Evolutionary conservation across 2,113 vertebrate species (phyloP), one percentile per base, ranked within the genome.

Genomic region (Vireo altiloquus): DNA sequence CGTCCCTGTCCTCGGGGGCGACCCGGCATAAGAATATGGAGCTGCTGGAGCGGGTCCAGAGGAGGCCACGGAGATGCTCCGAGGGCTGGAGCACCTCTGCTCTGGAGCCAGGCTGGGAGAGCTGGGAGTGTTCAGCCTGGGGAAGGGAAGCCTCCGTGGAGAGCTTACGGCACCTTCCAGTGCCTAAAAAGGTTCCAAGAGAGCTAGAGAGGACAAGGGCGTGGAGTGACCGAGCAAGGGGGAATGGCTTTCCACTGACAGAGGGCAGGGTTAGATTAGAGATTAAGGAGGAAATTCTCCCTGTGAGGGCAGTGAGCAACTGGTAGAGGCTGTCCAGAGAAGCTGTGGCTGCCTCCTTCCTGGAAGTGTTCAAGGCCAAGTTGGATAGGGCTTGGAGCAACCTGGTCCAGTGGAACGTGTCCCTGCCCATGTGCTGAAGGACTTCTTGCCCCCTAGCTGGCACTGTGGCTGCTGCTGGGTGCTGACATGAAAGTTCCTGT

Each of bases 401-500:
- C 31, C 15, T 28, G 12, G 8, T 65, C 25, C 28, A 50, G 31
- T 39, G 33, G 25, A 44, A 53, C 9, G 24, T 10, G 46, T 47
- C 69, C 52, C 19, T 74, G 35, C 50, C 20, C 28, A 15, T 2
- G 20, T 28, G 25, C 53, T 46, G 39, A 37, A 25, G 9, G 6
- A 31, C 20, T 21, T 27, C 42, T 63, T 13, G 8, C 71, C 42
- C 1, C 22, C 0, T 2, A 56, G 63, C 44, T 28, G 28, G 63
- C 1, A 4, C 53, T 0, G 0, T 0, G 13, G 63, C 15, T 63
- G 59, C 59, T 52, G 46, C 40, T 5, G 33, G 11, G 30, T 39
- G 33, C 49, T 2, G 10, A 47, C 37, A 42, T 15, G 13, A 33
- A 60, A 53, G 20, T 21, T 24, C 13, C 35, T 1, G 3, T 10